Evolutionary conservation across 2,797 vertebrate genomes (phyloP), one percentile per base, ranked within the genome.

Genomic region (Euphonia xanthogaster): DNA sequence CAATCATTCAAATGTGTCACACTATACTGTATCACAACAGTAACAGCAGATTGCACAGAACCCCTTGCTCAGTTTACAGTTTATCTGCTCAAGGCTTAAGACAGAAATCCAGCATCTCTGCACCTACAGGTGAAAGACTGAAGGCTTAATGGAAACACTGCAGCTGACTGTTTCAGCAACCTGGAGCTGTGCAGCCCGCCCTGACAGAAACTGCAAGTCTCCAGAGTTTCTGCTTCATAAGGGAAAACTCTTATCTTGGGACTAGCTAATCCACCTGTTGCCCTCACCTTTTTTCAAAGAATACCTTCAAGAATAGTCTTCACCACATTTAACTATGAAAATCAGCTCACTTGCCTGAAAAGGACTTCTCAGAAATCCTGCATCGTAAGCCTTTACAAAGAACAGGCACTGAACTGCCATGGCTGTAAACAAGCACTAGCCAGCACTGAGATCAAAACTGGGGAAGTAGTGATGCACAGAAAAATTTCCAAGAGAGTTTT

Each of bases 281-380:
- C 42, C 37, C 54, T 58, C 45, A 54, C 24, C 31, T 57, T 89
- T 89, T 78, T 91, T 75, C 86, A 77, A 76, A 85, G 81, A 90
- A 94, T 19, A 71, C 14, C 40, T 42, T 84, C 53, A 44, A 35
- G 31, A 58, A 35, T 5, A 42, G 7, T 35, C n/a, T 63, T 76
- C 31, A 61, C 33, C 18, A 48, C 39, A 65, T 44, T 74, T 31
- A 83, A 74, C 57, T 31, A 33, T 5, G 40, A 76, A 89, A 91
- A 72, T 58, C 5, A 75, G 35, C 45, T 89, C 23, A 4, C 57
- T 82, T 55, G 16, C 24, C 81, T 75, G 67, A 92, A 95, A 79
- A 65, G 35, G 27, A 23, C 44, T 92, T 88, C 85, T 91, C 75
- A 87, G 94, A 94, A 96, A 94, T 50, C 63, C 63, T 33, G 15